Evolutionary conservation across 2,113 vertebrate genomes (phyloP).

Genomic region (Ammodytes dubius): DNA sequence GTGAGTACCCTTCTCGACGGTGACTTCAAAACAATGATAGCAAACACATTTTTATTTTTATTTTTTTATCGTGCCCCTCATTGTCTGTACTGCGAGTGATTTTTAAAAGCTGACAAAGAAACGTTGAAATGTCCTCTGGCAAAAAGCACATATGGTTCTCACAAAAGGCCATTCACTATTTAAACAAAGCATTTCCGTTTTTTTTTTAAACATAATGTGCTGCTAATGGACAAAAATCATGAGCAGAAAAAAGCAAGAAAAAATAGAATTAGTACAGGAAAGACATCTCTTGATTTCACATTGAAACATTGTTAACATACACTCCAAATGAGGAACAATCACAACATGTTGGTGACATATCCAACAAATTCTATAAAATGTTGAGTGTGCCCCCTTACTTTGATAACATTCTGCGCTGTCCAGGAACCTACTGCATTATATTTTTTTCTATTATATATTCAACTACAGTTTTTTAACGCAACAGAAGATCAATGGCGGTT

Average conservation of each 20-base stretch:
- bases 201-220: conserved; percentile 34
- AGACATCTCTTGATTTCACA: conserved; percentile 49
- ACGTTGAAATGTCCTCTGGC: conserved; percentile 61
- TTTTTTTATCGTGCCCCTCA: conserved; percentile 1
- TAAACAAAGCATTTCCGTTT: conserved; percentile 40
- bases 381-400: conserved; percentile 24
- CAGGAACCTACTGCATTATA: conserved; percentile 35
- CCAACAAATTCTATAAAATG: conserved; percentile 18
- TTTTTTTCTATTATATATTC: neutral
- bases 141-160: conserved; percentile 78
- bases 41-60: conserved; percentile 44
- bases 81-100: conserved; percentile 25
- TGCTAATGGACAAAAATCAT: conserved; percentile 68
- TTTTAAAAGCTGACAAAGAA: conserved; percentile 51
- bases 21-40: conserved; percentile 57
- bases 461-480: conserved; percentile 22
- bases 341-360: conserved; percentile 43
- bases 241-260: conserved; percentile 58
- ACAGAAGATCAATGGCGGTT: no score
- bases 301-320: conserved; percentile 53
- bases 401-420: conserved; percentile 70
- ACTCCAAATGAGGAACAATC: conserved; percentile 58
- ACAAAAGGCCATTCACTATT: conserved; percentile 80
- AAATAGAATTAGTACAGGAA: conserved; percentile 56
- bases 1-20: conserved; percentile 46